Percentiles rank a stretch among this genome's conserved stretches.
Evolutionary conservation across 2,888 invertebrate species (phyloP).

Genomic region (Leptogaster cylindrica): DNA sequence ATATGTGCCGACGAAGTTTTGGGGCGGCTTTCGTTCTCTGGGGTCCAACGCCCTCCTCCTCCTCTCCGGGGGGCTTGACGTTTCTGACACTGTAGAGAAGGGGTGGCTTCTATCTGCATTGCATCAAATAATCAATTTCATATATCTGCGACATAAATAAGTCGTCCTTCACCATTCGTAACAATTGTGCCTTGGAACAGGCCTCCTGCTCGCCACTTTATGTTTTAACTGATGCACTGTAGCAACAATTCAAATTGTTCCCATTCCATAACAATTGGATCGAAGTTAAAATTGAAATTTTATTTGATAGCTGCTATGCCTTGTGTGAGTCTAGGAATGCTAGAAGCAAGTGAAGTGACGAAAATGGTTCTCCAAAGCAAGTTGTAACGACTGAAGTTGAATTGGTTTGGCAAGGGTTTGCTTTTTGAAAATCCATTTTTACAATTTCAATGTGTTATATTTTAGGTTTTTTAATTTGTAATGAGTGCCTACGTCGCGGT

Average conservation of each 20-base stretch:
- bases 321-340: too few species aligned
- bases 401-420: too few species aligned
- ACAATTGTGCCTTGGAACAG: conserved; percentile 24
- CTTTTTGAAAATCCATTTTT: too few species aligned
- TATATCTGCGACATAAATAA: conserved; percentile 37
- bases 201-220: too few species aligned
- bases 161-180: conserved; percentile 34
- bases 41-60: not conserved
- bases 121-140: conserved; percentile 41
- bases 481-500: too few species aligned
- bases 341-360: too few species aligned
- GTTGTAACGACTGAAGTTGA: too few species aligned
- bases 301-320: not conserved
- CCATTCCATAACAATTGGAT: not conserved
- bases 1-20: too few species aligned
- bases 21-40: not conserved
- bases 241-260: not conserved
- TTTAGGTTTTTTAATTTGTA: too few species aligned
- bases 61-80: not conserved
- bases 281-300: not conserved
- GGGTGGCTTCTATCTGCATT: conserved; percentile 32
- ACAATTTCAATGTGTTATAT: too few species aligned
- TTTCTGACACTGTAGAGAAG: not conserved
- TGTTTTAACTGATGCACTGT: too few species aligned
- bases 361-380: too few species aligned